Evolutionary conservation across 2,888 invertebrate species (phyloP), one percentile per base, ranked within the genome.

Genomic region (Amblyteles armatorius): DNA sequence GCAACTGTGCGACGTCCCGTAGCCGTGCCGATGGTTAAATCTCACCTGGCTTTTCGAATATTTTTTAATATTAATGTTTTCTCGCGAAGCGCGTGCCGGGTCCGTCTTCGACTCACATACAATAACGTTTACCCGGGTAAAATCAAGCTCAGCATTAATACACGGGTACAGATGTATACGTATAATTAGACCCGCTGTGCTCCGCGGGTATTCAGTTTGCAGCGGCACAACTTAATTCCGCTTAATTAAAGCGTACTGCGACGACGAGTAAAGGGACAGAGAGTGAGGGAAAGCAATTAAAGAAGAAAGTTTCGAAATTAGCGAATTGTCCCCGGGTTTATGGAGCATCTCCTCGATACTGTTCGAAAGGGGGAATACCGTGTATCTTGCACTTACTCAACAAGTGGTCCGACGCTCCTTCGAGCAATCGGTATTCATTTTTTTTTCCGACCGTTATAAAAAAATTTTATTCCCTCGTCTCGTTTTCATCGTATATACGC

Each of bases 351-450:
- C 73, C 63, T 48, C 40, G 72, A 69, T 33, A 40, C 50, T 40
- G 44, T 13, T 13, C 22, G 71, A 71, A 57, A 48, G 40, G n/a
- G 57, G 36, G 26, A 65, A 55, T 72, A 67, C 29, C 22, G 36
- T 29, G 57, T 57, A 19, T 83, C 69, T 83, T 48, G 48, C 71
- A 74, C 74, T 81, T 48, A 83, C 83, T 86, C 86, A 86, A 86
- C 86, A 83, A 86, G 83, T 86, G 86, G 81, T 76, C 86, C 76
- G 83, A 79, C 83, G 85, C 73, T 63, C 36, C 78, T 65, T 73
- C 81, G 77, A 77, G 71, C 67, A 67, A 55, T 77, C 19, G 57
- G 50, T 55, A 73, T 73, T 50, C 40, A 73, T 83, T 78, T 83
- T 60, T 67, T 67, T 65, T 65, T 65, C 44, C 55, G 26, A 11